phyloP scores from a whole-genome alignment of 2,797 vertebrate species.

The Serranus cabrilla region DNA sequence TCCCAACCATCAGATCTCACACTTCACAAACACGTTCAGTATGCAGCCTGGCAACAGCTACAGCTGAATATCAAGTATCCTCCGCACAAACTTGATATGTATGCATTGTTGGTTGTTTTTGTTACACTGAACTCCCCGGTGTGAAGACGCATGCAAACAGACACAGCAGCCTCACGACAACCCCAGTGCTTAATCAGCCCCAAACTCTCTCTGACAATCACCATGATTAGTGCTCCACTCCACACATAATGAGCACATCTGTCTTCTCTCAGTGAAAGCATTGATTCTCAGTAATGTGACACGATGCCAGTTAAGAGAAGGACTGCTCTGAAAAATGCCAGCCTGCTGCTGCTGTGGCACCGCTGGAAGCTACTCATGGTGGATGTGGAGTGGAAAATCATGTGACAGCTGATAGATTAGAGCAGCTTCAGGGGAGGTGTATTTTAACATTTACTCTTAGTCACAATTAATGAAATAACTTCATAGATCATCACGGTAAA shows the following conservation, averaged over 20 bases:
- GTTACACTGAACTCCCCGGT: constrained; percentile 9
- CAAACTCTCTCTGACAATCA: constrained; percentile 55
- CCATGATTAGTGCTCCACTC: constrained; percentile 62
- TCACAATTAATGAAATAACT: background rate
- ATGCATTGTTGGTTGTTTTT: constrained; percentile 20
- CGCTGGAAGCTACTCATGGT: constrained; percentile 22
- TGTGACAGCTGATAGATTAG: constrained; percentile 2
- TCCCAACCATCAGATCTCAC: constrained; percentile 9
- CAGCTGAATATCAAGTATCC: constrained; percentile 23
- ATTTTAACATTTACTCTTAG: constrained; percentile 9
- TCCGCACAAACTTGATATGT: constrained; percentile 23
- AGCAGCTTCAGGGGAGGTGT: background rate
- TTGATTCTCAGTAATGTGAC: constrained; percentile 62
- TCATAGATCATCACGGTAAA: background rate
- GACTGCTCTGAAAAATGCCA: constrained; percentile 39
- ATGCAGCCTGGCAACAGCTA: background rate
- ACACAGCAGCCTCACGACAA: constrained; percentile 16
- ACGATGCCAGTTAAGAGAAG: constrained; percentile 37
- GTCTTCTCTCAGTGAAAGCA: constrained; percentile 54
- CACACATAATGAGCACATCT: constrained; percentile 67
- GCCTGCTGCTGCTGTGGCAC: constrained; percentile 23
- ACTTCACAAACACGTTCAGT: constrained; percentile 16
- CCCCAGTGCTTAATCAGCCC: constrained; percentile 55
- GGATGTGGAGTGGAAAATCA: constrained; percentile 20
- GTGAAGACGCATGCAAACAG: constrained; percentile 33